Base-by-base conservation (phyloP, 1,140 invertebrate species). In the Drosophila trapezifrons region DNA sequence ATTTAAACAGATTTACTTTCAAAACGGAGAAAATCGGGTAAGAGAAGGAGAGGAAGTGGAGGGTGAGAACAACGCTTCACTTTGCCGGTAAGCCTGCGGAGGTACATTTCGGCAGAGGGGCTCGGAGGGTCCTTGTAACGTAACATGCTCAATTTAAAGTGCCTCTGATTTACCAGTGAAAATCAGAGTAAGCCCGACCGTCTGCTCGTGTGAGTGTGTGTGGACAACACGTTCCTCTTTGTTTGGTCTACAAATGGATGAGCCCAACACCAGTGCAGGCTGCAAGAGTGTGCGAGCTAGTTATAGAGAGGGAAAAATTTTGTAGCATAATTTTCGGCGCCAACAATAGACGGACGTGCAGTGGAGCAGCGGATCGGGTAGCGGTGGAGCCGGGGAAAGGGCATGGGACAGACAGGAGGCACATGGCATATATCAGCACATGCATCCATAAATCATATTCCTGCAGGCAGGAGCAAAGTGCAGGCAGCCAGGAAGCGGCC, bases 391-490 rank as follows among this genome's bases (percentile, higher is more conserved):
- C 2, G 3, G 40, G 9, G 18, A 9, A 18, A n/a, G 54, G 57
- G 45, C 54, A 42, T 37, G 74, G 74, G 42, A 29, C 22, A 47
- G 78, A 74, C 60, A 74, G 70, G 58, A 70, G 73, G 74, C 76
- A 78, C 67, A 72, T 73, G 80, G 84, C 80, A 89, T 89, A 87
- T 85, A 89, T 89, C 84, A 89, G 84, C 85, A 89, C 85, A 89
- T 89, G 84, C 82, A 84, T 90, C 86, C 87, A 90, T 90, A 90
- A 90, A 90, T 90, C 87, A 90, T 90, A 87, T 75, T 78, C 75
- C 80, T 80, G 80, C 84, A 80, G 79, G 69, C 73, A 76, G 62
- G 63, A 67, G 74, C 75, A 87, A 74, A 85, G 81, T 85, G 82
- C 80, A 82, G 86, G 76, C 72, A 78, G 54, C 65, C 63, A 90